Evolutionary conservation across 2,113 vertebrate genomes (phyloP), one percentile per base, ranked within the genome.

Genomic region (Turdus rufiventris): DNA sequence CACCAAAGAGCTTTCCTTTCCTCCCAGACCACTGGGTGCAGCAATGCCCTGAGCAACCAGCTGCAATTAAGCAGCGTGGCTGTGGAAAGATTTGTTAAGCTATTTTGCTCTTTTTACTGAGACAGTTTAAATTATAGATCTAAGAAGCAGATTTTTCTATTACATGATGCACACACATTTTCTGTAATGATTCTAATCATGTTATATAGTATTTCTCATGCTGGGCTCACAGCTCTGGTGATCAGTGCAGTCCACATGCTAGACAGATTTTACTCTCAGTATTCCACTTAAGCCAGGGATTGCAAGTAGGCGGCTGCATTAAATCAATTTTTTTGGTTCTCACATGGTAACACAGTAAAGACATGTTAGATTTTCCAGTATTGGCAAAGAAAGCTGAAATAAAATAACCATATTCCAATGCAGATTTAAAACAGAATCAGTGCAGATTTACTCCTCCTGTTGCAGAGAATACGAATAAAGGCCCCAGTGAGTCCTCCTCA

Each of bases 281-380:
- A 57, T 53, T 85, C 87, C 81, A 85, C 54, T 94, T 92, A 89
- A 92, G 70, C 81, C 62, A 48, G 45, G 89, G 89, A 94, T 72
- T 93, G 62, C 45, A 61, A 95, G 38, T 62, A 89, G 77, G 51
- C 61, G 88, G 73, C 86, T 91, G 89, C 50, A 87, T 62, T 78
- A 93, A 93, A 96, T 95, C 70, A 60, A 85, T 89, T 91, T 92
- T 92, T 92, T 90, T 89, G 65, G 70, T 87, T 94, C 80, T 95
- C 80, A 43, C 33, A n/a, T 1, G 5, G 66, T 63, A 80, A 86
- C 48, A 54, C 45, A 72, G 65, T 79, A 80, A 92, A 92, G 61
- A 61, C 31, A 45, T 85, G 65, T 87, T 93, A 82, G 38, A 47
- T 79, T 93, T 96, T 92, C 73, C 66, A 87, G 80, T 21, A 65